Conservation (phyloP, 2,888 invertebrate species). For the Dryocosmus kuriphilus region DNA sequence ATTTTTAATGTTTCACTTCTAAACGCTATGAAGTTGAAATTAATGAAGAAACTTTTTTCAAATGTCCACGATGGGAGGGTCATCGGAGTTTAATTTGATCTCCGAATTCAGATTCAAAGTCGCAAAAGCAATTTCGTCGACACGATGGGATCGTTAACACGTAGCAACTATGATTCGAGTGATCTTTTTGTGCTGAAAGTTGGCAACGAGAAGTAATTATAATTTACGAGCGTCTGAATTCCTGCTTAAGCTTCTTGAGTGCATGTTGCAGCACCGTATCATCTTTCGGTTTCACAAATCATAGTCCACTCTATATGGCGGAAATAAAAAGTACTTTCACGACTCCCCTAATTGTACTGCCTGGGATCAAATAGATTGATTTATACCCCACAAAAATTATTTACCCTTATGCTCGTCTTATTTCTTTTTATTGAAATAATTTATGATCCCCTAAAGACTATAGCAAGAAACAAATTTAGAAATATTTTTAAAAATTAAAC, state of each 20-base stretch:
- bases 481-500: too few relatives aligned
- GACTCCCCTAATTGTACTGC: neutral
- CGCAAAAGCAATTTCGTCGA: neutral
- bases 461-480: too few relatives aligned
- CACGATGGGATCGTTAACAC: neutral
- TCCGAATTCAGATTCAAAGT: neutral
- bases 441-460: neutral
- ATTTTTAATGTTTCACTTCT: too few relatives aligned
- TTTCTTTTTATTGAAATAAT: neutral
- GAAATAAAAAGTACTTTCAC: neutral
- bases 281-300: constrained; percentile 1
- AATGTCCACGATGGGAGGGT: neutral
- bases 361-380: neutral
- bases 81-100: neutral
- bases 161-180: neutral
- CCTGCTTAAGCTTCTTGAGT: neutral
- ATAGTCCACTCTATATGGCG: neutral
- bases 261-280: neutral
- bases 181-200: constrained; percentile 1
- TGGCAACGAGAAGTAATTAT: constrained; percentile 15
- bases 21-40: neutral
- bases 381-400: neutral
- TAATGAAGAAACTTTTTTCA: neutral
- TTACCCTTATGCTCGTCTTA: neutral
- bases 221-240: constrained; percentile 20